These are phyloP conservation scores for Sander vitreus DNA, from an alignment of 2,113 vertebrate species.

Conservation along the genomic window DNA sequence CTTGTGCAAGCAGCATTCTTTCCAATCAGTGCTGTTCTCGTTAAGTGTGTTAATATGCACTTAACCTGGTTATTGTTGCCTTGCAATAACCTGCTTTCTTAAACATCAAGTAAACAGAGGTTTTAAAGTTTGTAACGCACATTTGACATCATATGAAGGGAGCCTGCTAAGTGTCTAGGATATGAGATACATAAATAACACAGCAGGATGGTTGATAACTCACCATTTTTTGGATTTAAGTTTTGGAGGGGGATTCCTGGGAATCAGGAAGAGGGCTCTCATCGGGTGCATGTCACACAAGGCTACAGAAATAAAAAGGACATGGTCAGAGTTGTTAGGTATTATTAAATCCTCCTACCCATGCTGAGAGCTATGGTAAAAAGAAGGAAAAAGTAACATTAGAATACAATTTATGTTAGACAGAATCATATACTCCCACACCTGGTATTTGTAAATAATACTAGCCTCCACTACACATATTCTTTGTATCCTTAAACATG, in stretches of 20 bases:
- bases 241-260: slow-evolving; percentile 92
- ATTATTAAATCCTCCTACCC: slow-evolving; percentile 21
- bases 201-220: slow-evolving; percentile 56
- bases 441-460: slow-evolving; percentile 50
- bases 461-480: slow-evolving; percentile 50
- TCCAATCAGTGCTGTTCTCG: slow-evolving; percentile 19
- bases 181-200: background rate
- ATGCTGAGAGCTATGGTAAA: background rate
- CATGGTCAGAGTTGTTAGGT: slow-evolving; percentile 20
- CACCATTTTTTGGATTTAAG: slow-evolving; percentile 96
- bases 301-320: slow-evolving; percentile 77
- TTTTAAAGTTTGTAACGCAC: background rate
- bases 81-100: slow-evolving; percentile 4
- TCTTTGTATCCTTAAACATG: slow-evolving; percentile 63
- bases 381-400: background rate
- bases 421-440: slow-evolving; percentile 26
- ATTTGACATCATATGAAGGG: background rate
- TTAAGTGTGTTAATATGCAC: slow-evolving; percentile 12
- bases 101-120: background rate
- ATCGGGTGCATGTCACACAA: slow-evolving; percentile 96
- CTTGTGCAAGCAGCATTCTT: background rate
- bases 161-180: background rate
- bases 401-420: slow-evolving; percentile 21
- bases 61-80: background rate
- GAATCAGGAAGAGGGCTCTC: slow-evolving; percentile 94